Conservation (phyloP, 2,797 vertebrate genomes). For the Melopsittacus undulatus region DNA sequence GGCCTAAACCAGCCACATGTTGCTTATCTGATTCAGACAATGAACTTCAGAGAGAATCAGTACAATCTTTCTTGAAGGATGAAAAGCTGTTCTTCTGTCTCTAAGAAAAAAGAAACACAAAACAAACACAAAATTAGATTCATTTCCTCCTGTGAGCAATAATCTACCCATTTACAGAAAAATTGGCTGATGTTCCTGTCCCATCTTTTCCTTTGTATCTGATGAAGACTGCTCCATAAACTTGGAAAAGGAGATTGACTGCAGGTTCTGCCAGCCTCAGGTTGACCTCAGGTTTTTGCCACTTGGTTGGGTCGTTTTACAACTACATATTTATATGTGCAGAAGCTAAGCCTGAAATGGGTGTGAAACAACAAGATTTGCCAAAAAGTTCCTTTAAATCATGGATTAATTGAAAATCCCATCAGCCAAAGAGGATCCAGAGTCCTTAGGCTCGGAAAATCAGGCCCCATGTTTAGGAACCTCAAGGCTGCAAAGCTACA, state of each 20-base stretch:
- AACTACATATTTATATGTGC: not conserved
- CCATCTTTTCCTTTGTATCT: not conserved
- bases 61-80: not conserved
- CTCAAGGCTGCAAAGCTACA: constrained; percentile 7
- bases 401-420: too few relatives aligned
- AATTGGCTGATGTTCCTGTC: not conserved
- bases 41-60: constrained; percentile 1
- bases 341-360: not conserved
- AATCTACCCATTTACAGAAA: not conserved
- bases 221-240: not conserved
- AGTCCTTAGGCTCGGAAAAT: too few relatives aligned
- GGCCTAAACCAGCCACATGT: constrained; percentile 32
- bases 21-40: constrained; percentile 43
- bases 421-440: too few relatives aligned
- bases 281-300: not conserved
- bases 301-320: not conserved
- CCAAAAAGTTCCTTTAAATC: too few relatives aligned
- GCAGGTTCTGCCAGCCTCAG: not conserved
- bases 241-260: not conserved
- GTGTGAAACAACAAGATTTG: too few relatives aligned
- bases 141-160: constrained; percentile 8
- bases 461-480: not conserved
- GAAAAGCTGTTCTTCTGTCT: constrained; percentile 25
- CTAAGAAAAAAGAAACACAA: not conserved
- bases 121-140: not conserved